Evolutionary conservation across 2,888 invertebrate species (phyloP), one percentile per base, ranked within the genome.

Genomic region (Nomada hirtipes): DNA sequence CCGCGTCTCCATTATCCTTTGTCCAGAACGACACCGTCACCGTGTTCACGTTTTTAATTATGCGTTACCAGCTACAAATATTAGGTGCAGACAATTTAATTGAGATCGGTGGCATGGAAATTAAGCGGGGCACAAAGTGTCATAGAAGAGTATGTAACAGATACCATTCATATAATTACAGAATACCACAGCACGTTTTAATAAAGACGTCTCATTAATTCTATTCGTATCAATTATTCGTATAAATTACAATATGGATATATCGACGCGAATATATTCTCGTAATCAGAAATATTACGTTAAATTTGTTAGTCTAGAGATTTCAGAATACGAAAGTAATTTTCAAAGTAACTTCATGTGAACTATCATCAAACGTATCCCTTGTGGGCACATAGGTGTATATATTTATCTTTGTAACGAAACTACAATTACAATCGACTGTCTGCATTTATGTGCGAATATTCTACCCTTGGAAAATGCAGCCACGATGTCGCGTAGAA

Each of bases 381-480:
- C 65, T 36, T 1, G 4, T 18, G 59, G 71, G 36, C 29, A 57
- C 57, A 36, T 47, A n/a, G n/a, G n/a, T n/a, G n/a, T n/a, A n/a
- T 2, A 44, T 53, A 76, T 74, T 61, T 86, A 69, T 55, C 29
- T 7, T 36, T 36, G 7, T 7, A 36, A 26, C 9, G n/a, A 20
- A 44, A 7, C 52, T 18, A 11, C 36, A 18, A 13, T 23, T 47
- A n/a, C 53, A 50, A 67, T 80, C 47, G 52, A 0, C 63, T n/a
- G 9, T n/a, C 26, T 23, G 52, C 44, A 36, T 67, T 59, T 59
- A 53, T 65, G 29, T 68, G 69, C 53, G 69, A 65, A 82, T 67
- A 77, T 76, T 55, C 59, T 63, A 57, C 29, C 69, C 64, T 20
- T 52, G 52, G 74, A 44, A 74, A 55, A 42, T 77, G 60, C 20